phyloP scores from a whole-genome alignment of 1,140 invertebrate genomes.

The Latrodectus geometricus region DNA sequence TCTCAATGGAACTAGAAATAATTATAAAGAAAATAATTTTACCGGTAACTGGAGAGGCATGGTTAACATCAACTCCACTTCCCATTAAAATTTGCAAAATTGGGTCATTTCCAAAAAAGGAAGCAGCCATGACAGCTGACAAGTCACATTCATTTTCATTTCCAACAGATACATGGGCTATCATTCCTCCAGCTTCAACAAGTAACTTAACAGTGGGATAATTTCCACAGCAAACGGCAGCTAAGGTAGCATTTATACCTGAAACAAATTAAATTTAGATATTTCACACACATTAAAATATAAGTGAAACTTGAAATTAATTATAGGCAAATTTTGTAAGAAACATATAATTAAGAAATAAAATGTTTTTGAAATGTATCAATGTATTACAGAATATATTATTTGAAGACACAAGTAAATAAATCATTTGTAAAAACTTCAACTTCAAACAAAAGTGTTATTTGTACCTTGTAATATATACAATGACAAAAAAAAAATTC shows the following conservation, averaged over 20 bases:
- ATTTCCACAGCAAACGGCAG: slow-evolving; percentile 50
- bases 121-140: slow-evolving; percentile 71
- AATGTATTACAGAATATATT: too few species aligned
- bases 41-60: slow-evolving; percentile 48
- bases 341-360: too few species aligned
- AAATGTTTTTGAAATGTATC: too few species aligned
- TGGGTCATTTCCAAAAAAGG: slow-evolving; percentile 68
- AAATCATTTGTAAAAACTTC: too few species aligned
- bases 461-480: too few species aligned
- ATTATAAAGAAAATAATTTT: slow-evolving; percentile 4
- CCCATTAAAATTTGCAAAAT: slow-evolving; percentile 69
- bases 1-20: too few species aligned
- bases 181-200: slow-evolving; percentile 69
- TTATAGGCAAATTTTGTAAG: too few species aligned
- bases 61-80: slow-evolving; percentile 68
- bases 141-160: slow-evolving; percentile 66
- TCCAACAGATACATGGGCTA: slow-evolving; percentile 68
- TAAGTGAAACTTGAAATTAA: too few species aligned
- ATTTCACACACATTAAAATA: background rate
- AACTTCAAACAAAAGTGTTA: too few species aligned
- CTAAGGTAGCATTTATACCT: slow-evolving; percentile 42
- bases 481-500: too few species aligned
- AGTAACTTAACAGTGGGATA: slow-evolving; percentile 66
- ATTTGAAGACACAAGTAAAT: too few species aligned
- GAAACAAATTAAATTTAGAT: background rate